phyloP scores from a whole-genome alignment of 35 echinoderm and acorn worm genomes.

The Stichopus chloronotus region DNA sequence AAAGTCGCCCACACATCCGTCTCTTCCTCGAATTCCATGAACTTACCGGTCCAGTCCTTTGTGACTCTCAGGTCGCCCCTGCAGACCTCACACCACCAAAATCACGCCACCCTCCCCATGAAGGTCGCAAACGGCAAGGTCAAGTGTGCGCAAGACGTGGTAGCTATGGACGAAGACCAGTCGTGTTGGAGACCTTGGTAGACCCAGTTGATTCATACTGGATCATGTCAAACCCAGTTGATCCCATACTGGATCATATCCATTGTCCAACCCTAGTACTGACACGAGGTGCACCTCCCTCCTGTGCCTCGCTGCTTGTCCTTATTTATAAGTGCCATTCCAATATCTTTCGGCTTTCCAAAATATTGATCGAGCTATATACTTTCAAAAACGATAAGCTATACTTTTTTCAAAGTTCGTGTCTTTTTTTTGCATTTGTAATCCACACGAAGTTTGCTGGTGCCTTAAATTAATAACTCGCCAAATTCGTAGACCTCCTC shows the following conservation, averaged over 20 bases:
- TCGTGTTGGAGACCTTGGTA: slow-evolving; percentile 56
- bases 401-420: too few relatives aligned
- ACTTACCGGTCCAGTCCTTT: slow-evolving; percentile 3
- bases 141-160: slow-evolving; percentile 33
- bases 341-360: background rate
- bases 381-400: too few relatives aligned
- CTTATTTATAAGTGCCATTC: background rate
- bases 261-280: too few relatives aligned
- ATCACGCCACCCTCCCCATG: background rate
- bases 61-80: slow-evolving; percentile 44
- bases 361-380: background rate
- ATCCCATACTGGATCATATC: background rate
- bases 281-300: too few relatives aligned
- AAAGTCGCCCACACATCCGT: background rate
- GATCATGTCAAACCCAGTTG: background rate
- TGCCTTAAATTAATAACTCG: too few relatives aligned
- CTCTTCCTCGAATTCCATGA: background rate
- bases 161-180: slow-evolving; percentile 45
- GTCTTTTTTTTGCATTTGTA: too few relatives aligned
- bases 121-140: background rate
- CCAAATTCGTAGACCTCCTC: too few relatives aligned
- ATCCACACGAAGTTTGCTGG: too few relatives aligned
- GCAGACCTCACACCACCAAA: slow-evolving; percentile 45
- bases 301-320: too few relatives aligned
- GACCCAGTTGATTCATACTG: background rate